These are phyloP conservation scores for Lepidotrigona ventralis DNA, from an alignment of 1,140 invertebrate species.

Conservation along the genomic window DNA sequence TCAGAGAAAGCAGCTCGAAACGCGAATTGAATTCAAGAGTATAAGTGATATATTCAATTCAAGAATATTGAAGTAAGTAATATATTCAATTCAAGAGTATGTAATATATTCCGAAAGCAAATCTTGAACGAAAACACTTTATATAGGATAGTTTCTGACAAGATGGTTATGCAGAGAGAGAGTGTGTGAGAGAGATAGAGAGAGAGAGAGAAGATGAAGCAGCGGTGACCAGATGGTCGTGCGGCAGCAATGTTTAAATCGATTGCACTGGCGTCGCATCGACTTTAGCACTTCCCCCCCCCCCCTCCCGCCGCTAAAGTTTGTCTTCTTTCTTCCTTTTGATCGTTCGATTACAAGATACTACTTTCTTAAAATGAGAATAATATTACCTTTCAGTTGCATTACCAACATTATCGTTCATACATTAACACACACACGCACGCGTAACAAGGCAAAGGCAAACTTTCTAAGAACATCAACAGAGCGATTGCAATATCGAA, in stretches of 20 bases:
- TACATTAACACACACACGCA: background rate
- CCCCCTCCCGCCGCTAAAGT: too few relatives aligned
- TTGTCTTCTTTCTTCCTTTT: background rate
- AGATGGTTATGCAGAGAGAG: background rate
- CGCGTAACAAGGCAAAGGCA: too few relatives aligned
- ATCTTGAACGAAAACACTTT: background rate
- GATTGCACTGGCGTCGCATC: constrained; percentile 2
- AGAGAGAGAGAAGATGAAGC: constrained; percentile 21
- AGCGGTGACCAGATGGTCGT: constrained; percentile 70
- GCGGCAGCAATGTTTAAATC: constrained; percentile 16
- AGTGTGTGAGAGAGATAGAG: constrained; percentile 34
- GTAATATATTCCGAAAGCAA: background rate
- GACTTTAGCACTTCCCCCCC: background rate
- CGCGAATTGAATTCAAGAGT: background rate
- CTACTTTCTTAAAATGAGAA: background rate
- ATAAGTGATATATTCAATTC: too few relatives aligned
- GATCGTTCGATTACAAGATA: background rate
- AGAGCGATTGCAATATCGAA: background rate
- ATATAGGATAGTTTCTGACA: background rate
- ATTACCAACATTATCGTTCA: too few relatives aligned
- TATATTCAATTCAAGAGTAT: background rate
- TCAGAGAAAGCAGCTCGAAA: background rate
- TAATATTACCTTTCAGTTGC: too few relatives aligned
- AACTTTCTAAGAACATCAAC: background rate
- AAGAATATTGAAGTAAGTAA: too few relatives aligned